phyloP scores from a whole-genome alignment of 2,888 invertebrate species.

The Panopea generosa region DNA sequence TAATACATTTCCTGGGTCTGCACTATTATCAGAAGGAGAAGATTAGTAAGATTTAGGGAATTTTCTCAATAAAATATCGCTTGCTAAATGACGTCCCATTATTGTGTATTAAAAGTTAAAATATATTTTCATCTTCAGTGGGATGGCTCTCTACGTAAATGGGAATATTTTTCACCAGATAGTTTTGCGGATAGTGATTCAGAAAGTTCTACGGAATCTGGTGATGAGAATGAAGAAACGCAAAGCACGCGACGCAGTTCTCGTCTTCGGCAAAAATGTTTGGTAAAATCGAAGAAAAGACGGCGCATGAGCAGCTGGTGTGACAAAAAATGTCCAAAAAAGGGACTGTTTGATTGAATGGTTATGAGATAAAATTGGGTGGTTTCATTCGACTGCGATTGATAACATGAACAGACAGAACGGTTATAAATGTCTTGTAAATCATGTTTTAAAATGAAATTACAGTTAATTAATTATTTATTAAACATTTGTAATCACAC shows the following conservation, averaged over 20 bases:
- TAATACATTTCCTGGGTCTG: no score
- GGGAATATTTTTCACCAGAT: slow-evolving; percentile 76
- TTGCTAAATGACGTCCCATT: no score
- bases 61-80: no score
- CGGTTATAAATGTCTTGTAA: no score
- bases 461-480: no score
- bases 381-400: no score
- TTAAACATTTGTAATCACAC: no score
- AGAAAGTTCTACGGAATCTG: slow-evolving; percentile 35
- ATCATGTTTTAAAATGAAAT: no score
- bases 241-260: slow-evolving; percentile 3
- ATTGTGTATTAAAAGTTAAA: no score
- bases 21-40: no score
- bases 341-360: slow-evolving; percentile 30
- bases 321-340: slow-evolving; percentile 12
- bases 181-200: slow-evolving; percentile 32
- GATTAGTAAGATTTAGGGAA: no score
- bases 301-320: slow-evolving; percentile 14
- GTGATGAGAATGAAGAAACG: slow-evolving; percentile 18
- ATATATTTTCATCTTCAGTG: slow-evolving; percentile 77
- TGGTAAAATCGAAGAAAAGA: slow-evolving; percentile 13
- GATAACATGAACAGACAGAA: no score
- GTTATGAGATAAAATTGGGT: background rate
- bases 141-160: slow-evolving; percentile 85
- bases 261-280: slow-evolving; percentile 2